phyloP scores from a whole-genome alignment of 2,888 invertebrate species.

The Elgonia sp. region DNA sequence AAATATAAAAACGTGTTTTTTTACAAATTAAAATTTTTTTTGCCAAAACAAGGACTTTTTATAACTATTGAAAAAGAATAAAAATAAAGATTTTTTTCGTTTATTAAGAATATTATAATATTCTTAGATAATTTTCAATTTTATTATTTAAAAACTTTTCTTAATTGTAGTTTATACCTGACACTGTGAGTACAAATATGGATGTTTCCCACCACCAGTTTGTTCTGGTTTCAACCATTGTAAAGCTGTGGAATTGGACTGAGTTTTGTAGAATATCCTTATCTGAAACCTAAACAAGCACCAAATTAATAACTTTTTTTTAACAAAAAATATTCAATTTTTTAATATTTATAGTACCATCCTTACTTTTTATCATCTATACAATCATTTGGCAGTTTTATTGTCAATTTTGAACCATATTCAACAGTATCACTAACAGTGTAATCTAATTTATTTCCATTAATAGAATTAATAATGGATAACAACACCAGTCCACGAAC shows the following conservation, averaged over 20 bases:
- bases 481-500: constrained; percentile 91
- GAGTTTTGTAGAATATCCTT: constrained; percentile 92
- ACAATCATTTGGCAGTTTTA: constrained; percentile 89
- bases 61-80: too few species aligned
- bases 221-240: constrained; percentile 96
- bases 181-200: constrained; percentile 95
- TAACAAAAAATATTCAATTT: background rate
- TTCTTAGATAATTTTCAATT: too few species aligned
- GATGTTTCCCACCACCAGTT: constrained; percentile 95
- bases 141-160: too few species aligned
- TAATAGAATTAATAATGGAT: constrained; percentile 88
- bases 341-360: background rate
- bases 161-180: constrained; percentile 88
- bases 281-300: constrained; percentile 87
- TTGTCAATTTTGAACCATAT: constrained; percentile 93
- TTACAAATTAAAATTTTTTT: too few species aligned
- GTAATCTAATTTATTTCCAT: constrained; percentile 89
- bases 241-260: constrained; percentile 93
- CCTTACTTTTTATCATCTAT: constrained; percentile 62
- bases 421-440: constrained; percentile 89
- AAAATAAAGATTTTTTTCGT: too few species aligned
- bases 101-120: too few species aligned
- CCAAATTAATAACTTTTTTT: background rate
- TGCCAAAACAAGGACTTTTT: too few species aligned
- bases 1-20: too few species aligned